Conservation (phyloP, 2,113 vertebrate genomes). For the Lepus timidus region DNA sequence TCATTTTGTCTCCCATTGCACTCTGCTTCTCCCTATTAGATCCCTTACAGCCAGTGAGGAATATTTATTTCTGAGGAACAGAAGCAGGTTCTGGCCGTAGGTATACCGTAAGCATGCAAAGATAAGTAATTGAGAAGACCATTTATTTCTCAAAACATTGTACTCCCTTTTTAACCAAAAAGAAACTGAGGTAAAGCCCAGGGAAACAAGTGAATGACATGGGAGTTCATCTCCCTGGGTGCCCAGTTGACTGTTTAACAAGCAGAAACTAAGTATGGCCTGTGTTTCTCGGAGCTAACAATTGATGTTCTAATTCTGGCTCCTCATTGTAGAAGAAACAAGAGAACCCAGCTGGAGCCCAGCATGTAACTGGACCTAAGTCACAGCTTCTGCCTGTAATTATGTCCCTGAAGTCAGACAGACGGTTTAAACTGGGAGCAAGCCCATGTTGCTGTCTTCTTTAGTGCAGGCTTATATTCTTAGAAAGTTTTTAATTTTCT, state of each 20-base stretch:
- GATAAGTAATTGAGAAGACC: not conserved
- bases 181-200: not conserved
- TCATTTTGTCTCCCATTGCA: slow-evolving; percentile 28
- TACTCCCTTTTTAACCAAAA: not conserved
- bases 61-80: slow-evolving; percentile 9
- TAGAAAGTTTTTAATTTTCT: not conserved
- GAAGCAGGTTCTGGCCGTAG: slow-evolving; percentile 3
- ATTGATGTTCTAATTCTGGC: slow-evolving; percentile 75
- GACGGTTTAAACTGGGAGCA: slow-evolving; percentile 55
- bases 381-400: slow-evolving; percentile 67
- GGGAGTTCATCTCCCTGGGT: not conserved
- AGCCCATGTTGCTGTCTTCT: slow-evolving; percentile 34
- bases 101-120: not conserved
- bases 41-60: not conserved
- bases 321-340: slow-evolving; percentile 69
- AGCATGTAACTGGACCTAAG: slow-evolving; percentile 24
- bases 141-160: not conserved
- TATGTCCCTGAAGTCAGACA: slow-evolving; percentile 66
- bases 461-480: slow-evolving; percentile 15
- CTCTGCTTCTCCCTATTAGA: not conserved
- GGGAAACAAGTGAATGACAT: not conserved
- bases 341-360: slow-evolving; percentile 31
- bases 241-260: slow-evolving; percentile 38
- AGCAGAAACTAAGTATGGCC: slow-evolving; percentile 45
- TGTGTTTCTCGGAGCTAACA: slow-evolving; percentile 47